Percentiles rank a stretch among this genome's conserved stretches.
Evolutionary conservation across 2,888 invertebrate species (phyloP).

Genomic region (Drosophila siamana): DNA sequence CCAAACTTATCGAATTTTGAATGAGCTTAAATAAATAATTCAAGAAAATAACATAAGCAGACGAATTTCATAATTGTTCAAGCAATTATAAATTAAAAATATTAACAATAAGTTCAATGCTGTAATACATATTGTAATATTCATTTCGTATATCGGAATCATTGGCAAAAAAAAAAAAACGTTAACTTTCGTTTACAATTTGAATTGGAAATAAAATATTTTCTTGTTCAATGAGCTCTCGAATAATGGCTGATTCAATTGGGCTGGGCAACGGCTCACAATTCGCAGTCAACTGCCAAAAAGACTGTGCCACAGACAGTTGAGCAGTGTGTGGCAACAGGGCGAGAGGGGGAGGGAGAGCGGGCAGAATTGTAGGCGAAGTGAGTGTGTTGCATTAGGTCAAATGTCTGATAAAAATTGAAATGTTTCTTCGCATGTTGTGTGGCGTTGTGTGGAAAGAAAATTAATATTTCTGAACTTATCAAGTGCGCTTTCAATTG

Average conservation of each 20-base stretch:
- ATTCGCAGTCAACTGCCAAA: conserved; percentile 7
- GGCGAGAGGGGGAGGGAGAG: too few relatives aligned
- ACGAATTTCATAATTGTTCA: too few relatives aligned
- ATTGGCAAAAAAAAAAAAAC: not conserved
- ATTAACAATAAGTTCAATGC: not conserved
- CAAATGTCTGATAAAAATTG: conserved; percentile 55
- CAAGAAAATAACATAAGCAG: too few relatives aligned
- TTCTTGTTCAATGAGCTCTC: conserved; percentile 39
- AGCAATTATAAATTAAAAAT: not conserved
- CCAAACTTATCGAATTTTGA: too few relatives aligned
- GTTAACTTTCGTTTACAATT: not conserved
- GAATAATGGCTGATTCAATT: conserved; percentile 16
- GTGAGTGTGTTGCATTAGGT: conserved; percentile 53
- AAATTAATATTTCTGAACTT: conserved; percentile 61
- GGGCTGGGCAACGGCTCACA: not conserved
- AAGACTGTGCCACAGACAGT: conserved; percentile 12
- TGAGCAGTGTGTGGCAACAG: not conserved
- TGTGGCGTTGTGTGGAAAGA: conserved; percentile 32
- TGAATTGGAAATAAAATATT: conserved; percentile 16
- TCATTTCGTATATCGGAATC: not conserved
- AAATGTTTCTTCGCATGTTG: conserved; percentile 47
- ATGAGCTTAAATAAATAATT: too few relatives aligned
- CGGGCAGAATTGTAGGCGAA: too few relatives aligned
- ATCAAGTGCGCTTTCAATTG: conserved; percentile 55
- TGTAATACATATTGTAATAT: too few relatives aligned